phyloP scores from a whole-genome alignment of 2,888 invertebrate species.

The Sclerodermus sp. region DNA sequence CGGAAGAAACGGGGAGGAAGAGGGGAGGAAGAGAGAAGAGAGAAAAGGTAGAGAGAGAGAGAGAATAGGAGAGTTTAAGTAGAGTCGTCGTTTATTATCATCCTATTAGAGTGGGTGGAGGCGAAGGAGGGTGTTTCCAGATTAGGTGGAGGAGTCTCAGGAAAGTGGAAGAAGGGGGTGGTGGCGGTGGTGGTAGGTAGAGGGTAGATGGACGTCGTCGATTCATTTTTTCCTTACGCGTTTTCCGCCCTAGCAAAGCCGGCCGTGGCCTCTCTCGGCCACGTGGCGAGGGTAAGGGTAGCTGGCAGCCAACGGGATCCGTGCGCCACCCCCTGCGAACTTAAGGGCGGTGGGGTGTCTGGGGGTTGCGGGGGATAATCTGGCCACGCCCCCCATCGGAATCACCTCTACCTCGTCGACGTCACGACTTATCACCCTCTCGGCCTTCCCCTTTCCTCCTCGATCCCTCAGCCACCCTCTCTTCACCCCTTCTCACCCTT shows the following conservation, averaged over 20 bases:
- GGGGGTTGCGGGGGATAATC: constrained; percentile 24
- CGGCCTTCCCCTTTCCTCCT: constrained; percentile 12
- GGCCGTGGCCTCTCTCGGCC: constrained; percentile 7
- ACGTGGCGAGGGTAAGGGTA: constrained; percentile 31
- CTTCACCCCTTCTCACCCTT: neutral
- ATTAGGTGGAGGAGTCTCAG: too few species aligned
- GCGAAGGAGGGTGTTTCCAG: constrained; percentile 18
- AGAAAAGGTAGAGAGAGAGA: constrained; percentile 10
- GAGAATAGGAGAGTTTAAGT: too few species aligned
- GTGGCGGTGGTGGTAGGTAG: constrained; percentile 17
- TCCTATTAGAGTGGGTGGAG: constrained; percentile 18
- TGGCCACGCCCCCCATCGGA: constrained; percentile 49
- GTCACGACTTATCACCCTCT: constrained; percentile 58
- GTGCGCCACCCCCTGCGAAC: constrained; percentile 29
- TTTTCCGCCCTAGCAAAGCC: constrained; percentile 21
- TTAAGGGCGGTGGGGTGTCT: constrained; percentile 17
- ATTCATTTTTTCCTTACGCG: constrained; percentile 28
- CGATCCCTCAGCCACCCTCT: neutral
- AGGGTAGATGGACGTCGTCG: too few species aligned
- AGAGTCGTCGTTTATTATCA: too few species aligned
- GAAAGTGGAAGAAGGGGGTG: constrained; percentile 5
- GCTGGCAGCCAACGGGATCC: constrained; percentile 45
- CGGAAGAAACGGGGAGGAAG: too few species aligned
- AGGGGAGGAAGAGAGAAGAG: too few species aligned
- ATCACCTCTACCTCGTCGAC: constrained; percentile 51